phyloP scores from a whole-genome alignment of 2,797 vertebrate species.

The Pseudomugil tenellus region DNA sequence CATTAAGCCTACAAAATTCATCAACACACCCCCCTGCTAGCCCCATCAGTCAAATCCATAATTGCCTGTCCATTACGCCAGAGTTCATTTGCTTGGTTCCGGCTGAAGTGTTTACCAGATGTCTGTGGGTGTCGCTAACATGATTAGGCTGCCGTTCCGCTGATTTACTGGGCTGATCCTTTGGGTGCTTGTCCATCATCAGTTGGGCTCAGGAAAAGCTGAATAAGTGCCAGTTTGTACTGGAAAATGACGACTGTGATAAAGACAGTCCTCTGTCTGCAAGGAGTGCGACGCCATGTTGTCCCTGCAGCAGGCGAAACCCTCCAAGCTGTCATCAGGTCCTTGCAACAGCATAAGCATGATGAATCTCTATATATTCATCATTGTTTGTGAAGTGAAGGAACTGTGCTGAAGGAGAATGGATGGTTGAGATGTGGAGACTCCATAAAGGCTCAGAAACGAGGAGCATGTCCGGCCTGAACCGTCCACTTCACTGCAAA shows the following conservation, averaged over 20 bases:
- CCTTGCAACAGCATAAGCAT: constrained; percentile 6
- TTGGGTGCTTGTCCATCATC: constrained; percentile 52
- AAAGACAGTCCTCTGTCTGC: background rate
- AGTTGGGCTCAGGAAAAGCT: constrained; percentile 20
- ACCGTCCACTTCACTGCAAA: background rate
- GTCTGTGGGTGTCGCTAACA: constrained; percentile 68
- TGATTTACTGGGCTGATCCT: constrained; percentile 65
- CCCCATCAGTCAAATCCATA: constrained; percentile 71
- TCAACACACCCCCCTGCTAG: constrained; percentile 20
- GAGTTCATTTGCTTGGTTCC: constrained; percentile 72
- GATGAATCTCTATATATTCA: constrained; percentile 19
- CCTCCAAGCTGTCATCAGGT: constrained; percentile 2
- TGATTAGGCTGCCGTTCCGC: constrained; percentile 63
- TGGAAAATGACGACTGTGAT: constrained; percentile 22
- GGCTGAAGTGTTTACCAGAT: constrained; percentile 76
- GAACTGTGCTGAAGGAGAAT: background rate
- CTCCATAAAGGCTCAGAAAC: background rate
- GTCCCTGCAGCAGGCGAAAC: background rate
- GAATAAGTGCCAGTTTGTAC: constrained; percentile 3
- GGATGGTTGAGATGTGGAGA: background rate
- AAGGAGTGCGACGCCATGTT: background rate
- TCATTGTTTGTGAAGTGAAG: constrained; percentile 3
- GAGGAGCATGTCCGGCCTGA: background rate
- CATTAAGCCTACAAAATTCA: background rate
- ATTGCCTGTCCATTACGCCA: constrained; percentile 69